A percentile compares a stretch with the other conserved stretches of the same genome.
Evolutionary conservation across 1,140 invertebrate species (phyloP).

Genomic region (Aphelenchoides avenae): DNA sequence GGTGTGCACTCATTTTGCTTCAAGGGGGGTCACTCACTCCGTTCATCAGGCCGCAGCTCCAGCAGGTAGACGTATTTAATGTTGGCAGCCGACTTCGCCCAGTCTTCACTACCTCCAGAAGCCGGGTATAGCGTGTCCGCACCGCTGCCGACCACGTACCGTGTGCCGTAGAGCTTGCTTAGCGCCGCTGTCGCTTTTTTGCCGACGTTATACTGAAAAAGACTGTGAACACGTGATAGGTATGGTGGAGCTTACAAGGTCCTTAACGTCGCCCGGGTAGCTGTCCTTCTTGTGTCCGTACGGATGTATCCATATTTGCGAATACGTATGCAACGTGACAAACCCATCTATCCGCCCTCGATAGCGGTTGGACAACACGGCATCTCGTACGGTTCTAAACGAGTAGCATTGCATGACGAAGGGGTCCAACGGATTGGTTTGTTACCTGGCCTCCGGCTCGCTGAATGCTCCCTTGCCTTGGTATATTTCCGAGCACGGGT

Average conservation of each 20-base stretch:
- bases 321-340: conserved; percentile 59
- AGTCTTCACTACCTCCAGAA: conserved; percentile 58
- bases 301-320: conserved; percentile 60
- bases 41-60: conserved; percentile 57
- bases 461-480: conserved; percentile 54
- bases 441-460: conserved; percentile 52
- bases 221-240: background rate
- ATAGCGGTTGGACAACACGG: conserved; percentile 51
- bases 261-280: conserved; percentile 57
- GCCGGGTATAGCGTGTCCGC: conserved; percentile 57
- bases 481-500: conserved; percentile 58
- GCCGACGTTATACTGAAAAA: conserved; percentile 55
- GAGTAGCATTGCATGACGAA: background rate
- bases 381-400: conserved; percentile 48
- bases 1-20: no score
- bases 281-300: conserved; percentile 56
- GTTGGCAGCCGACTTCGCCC: conserved; percentile 53
- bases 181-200: conserved; percentile 51
- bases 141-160: conserved; percentile 55
- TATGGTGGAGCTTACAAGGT: conserved; percentile 42
- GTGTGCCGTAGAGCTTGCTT: conserved; percentile 53
- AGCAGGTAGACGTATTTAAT: conserved; percentile 57
- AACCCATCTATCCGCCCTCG: conserved; percentile 52
- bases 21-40: no score
- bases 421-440: background rate